These are phyloP conservation scores for Bursaphelenchus okinawaensis DNA, from an alignment of 2,888 invertebrate genomes.

Conservation along the genomic window DNA sequence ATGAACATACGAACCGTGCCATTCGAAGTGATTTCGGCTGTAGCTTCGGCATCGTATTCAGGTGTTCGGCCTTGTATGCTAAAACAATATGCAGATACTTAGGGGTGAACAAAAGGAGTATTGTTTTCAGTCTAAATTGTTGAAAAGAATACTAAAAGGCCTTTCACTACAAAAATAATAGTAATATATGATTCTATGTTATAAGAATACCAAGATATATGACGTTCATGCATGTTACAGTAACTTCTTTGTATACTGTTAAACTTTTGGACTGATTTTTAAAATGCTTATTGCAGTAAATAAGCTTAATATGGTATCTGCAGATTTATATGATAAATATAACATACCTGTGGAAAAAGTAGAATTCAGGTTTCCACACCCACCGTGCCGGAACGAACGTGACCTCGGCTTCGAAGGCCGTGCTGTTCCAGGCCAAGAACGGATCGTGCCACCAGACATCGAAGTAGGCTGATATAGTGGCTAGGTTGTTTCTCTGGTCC, in stretches of 20 bases:
- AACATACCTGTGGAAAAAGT: constrained; percentile 50
- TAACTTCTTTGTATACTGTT: too few species aligned
- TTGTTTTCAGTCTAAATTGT: too few species aligned
- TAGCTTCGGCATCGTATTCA: constrained; percentile 48
- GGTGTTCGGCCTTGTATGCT: constrained; percentile 52
- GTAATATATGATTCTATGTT: too few species aligned
- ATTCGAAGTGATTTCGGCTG: constrained; percentile 43
- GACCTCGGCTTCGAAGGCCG: constrained; percentile 38
- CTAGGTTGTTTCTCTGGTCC: constrained; percentile 56
- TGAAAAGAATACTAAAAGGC: too few species aligned
- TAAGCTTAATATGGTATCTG: too few species aligned
- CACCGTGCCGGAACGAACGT: constrained; percentile 52
- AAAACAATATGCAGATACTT: constrained; percentile 6
- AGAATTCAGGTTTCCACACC: constrained; percentile 57
- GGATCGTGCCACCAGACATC: constrained; percentile 53
- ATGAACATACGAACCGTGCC: constrained; percentile 52
- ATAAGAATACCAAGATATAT: too few species aligned
- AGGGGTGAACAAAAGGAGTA: neutral
- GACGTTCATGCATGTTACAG: too few species aligned
- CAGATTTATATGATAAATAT: too few species aligned
- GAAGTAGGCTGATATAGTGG: constrained; percentile 56
- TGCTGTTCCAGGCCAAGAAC: constrained; percentile 45
- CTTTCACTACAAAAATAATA: too few species aligned
- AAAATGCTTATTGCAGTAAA: too few species aligned
- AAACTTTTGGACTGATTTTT: too few species aligned